Conservation (phyloP, 2,113 vertebrate genomes). For the Plecturocebus donacophilus region DNA sequence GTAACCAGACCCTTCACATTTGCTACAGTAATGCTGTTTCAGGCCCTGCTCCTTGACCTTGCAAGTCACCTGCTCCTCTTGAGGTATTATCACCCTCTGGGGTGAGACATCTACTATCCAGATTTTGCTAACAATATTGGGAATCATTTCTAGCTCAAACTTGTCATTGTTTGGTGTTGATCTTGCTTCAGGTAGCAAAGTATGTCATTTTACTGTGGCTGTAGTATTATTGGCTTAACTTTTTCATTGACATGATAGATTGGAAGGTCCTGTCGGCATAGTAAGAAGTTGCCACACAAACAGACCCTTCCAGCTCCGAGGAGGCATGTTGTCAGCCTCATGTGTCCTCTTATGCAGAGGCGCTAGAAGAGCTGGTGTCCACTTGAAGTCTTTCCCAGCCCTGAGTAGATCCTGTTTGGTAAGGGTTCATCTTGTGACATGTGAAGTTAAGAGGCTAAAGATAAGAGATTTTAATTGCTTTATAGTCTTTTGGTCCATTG, state of each 20-base stretch:
- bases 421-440: neutral
- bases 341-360: neutral
- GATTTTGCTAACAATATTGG: neutral
- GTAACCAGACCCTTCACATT: constrained; percentile 65
- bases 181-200: neutral
- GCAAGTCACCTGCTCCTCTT: constrained; percentile 53
- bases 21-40: constrained; percentile 57
- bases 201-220: neutral
- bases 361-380: neutral
- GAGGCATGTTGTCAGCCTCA: neutral
- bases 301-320: neutral
- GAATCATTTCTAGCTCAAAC: constrained; percentile 40
- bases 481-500: neutral
- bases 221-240: neutral
- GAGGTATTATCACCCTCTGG: constrained; percentile 7
- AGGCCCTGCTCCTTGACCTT: constrained; percentile 56
- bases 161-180: neutral
- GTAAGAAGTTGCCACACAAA: neutral
- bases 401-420: neutral
- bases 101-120: constrained; percentile 1
- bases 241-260: neutral
- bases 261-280: neutral
- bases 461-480: neutral
- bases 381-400: neutral
- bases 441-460: neutral